A percentile compares a stretch with the other conserved stretches of the same genome.
Conservation (phyloP, 2,113 vertebrate species). For the Megalops atlanticus region DNA sequence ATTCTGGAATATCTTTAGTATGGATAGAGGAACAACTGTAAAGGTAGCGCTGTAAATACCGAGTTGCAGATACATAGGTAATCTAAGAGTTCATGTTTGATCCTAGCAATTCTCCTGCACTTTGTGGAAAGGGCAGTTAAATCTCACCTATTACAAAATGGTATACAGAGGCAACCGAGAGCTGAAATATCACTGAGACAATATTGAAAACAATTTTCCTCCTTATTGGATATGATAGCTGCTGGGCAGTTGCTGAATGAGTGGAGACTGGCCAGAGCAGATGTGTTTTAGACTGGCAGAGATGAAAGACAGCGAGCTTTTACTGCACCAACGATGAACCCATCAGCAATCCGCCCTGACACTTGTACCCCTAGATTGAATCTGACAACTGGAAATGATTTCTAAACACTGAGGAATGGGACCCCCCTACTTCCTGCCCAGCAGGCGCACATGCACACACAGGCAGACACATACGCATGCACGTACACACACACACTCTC, state of each 20-base stretch:
- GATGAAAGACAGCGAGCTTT: conserved; percentile 11
- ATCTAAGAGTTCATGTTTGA: no score
- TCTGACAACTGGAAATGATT: conserved; percentile 23
- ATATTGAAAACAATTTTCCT: background rate
- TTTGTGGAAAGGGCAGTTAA: no score
- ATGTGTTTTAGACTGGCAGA: background rate
- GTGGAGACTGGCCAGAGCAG: background rate
- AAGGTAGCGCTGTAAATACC: no score
- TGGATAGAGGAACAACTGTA: no score
- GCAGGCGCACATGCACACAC: background rate
- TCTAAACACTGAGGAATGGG: background rate
- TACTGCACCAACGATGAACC: conserved; percentile 24
- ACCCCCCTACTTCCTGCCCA: no score
- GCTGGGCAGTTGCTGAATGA: background rate
- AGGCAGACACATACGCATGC: background rate
- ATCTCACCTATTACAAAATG: no score
- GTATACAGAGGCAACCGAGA: background rate
- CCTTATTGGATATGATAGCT: background rate
- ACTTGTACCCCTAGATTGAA: background rate
- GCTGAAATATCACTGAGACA: conserved; percentile 11
- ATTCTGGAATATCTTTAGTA: no score
- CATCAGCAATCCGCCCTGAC: conserved; percentile 15
- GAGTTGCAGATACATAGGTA: no score
- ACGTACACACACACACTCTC: background rate
- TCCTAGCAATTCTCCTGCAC: no score